Evolutionary conservation across 2,888 invertebrate species (phyloP), one percentile per base, ranked within the genome.

Genomic region (Nematopogon swammerdamellus): DNA sequence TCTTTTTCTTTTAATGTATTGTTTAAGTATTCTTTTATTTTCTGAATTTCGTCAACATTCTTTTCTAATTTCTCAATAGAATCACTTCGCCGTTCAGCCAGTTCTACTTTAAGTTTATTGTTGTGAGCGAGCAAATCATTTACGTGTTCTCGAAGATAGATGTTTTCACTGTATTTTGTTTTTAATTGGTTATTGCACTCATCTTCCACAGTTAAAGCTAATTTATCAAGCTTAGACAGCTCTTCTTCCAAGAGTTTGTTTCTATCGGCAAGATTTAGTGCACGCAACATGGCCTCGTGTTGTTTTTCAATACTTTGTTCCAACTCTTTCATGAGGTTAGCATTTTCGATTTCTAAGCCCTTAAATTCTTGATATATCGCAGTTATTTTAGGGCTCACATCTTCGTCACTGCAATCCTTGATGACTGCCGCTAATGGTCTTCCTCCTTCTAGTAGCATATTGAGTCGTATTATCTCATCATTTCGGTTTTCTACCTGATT

Each of bases 271-370:
- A 91, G 76, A 59, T 80, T 80, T 44, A 91, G 69, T 4, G 91
- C 91, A 56, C 87, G 74, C 45, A 87, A 76, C 90, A 91, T 91
- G 3, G 91, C 92, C 63, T 91, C 91, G 65, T 92, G 92, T 60
- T 89, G 88, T 59, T 87, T 87, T 49, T 81, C 75, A 51, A 88
- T 63, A 18, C 85, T 76, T 56, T 80, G 85, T 69, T 69, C 84
- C 45, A 73, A 54, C 57, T 80, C 72, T 57, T 65, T 72, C 54
- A 70, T 74, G 44, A 79, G 73, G 36, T 68, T 62, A 50, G 85
- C 82, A 59, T 87, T 73, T 53, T 76, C 67, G 47, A 67, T 66
- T 68, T 88, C 89, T 25, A 84, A 76, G 50, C 83, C 82, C 57
- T 83, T 81, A 50, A 90, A 62, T 46, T 81, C 66, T 60, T 79